Percentiles rank a stretch among this genome's conserved stretches.
Conservation (phyloP, 2,888 invertebrate species). For the Mactromeris polynyma region DNA sequence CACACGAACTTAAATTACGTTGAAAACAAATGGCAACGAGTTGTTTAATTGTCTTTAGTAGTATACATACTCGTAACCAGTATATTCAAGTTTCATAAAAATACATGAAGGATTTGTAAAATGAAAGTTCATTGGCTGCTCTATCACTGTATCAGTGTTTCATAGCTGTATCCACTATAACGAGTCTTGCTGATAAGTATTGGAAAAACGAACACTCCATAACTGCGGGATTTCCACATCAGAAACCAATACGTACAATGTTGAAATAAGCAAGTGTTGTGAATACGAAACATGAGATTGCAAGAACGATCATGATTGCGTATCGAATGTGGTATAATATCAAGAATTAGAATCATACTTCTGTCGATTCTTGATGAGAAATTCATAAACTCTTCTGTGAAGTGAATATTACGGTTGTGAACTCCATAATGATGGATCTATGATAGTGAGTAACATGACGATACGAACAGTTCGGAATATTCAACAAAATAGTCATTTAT, state of each 20-base stretch:
- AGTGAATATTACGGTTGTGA: neutral
- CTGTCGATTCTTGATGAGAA: neutral
- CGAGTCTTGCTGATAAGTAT: neutral
- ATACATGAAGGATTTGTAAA: too few relatives aligned
- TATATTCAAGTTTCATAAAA: too few relatives aligned
- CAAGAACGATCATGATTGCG: neutral
- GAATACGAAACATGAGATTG: neutral
- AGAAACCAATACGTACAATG: slow-evolving; percentile 1
- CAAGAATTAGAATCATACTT: neutral
- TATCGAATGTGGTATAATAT: neutral
- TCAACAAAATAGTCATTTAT: too few relatives aligned
- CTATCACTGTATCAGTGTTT: neutral
- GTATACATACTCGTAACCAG: too few relatives aligned
- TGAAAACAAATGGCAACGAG: too few relatives aligned
- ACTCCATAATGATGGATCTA: neutral
- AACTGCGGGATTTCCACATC: neutral
- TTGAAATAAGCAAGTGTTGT: neutral
- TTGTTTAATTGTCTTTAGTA: too few relatives aligned
- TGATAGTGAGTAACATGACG: neutral
- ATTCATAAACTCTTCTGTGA: neutral
- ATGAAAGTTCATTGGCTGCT: too few relatives aligned
- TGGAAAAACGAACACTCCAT: neutral
- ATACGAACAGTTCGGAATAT: neutral
- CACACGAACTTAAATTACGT: too few relatives aligned
- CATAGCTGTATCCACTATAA: neutral